Evolutionary conservation across 2,113 vertebrate species (phyloP), one percentile per base, ranked within the genome.

Genomic region (Notarius quadriscutis): DNA sequence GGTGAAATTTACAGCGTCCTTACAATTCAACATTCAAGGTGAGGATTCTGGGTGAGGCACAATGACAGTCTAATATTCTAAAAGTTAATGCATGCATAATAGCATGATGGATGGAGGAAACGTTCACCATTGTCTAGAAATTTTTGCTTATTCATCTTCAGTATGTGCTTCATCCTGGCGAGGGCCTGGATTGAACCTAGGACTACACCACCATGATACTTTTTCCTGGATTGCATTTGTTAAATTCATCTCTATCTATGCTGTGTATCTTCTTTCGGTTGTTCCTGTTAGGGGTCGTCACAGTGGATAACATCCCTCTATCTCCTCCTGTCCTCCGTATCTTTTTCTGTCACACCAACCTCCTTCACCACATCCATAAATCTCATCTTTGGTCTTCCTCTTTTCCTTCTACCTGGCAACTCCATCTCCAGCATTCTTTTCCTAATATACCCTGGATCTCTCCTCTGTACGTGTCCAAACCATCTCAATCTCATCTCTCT

Each of bases 1-100:
- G 41, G 22, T 50, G 55, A 69, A 87, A 82, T 34, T 55, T 69
- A n/a, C 48, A 48, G 65, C 50, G 30, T 84, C 83, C 48, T 41
- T 84, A 57, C 57, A 72, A 84, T 8, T 60, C 10, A 1, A 58
- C 27, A 58, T 53, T 74, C 25, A 62, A 58, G 57, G 34, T 77
- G 50, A 41, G 6, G 62, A 34, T 55, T 85, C 53, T 74, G 69
- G 69, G 53, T 58, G 69, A 74, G 7, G 53, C 69, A 74, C 57
- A 62, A n/a, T 63, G 15, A 30, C 72, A 63, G 15, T 9, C 34
- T 51, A 62, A 72, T 57, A 57, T 75, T 77, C 57, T 51, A n/a
- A 74, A 27, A 62, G 20, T 50, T 84, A 84, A 74, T 74, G 30
- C 69, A 20, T 10, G 77, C 48, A 51, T 22, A 18, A 60, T 57